phyloP scores from a whole-genome alignment of 2,888 invertebrate genomes.

The Cantharis nigra region DNA sequence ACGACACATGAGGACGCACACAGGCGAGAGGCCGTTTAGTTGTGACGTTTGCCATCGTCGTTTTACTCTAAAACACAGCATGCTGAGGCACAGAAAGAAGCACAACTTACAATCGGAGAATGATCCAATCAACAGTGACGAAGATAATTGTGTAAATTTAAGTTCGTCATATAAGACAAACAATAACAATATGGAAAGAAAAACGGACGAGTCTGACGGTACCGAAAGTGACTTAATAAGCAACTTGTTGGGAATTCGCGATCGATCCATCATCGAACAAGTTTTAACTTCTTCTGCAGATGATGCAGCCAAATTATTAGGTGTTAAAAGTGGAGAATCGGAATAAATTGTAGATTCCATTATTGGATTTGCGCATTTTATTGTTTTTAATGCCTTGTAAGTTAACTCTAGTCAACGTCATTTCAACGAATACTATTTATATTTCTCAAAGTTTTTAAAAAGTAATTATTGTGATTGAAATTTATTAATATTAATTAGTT shows the following conservation, averaged over 20 bases:
- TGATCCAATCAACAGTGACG: constrained; percentile 56
- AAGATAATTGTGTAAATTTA: constrained; percentile 44
- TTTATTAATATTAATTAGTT: not conserved
- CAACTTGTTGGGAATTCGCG: constrained; percentile 85
- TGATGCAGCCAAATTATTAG: constrained; percentile 85
- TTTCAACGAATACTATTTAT: not conserved
- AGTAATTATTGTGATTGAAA: not conserved
- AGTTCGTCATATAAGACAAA: constrained; percentile 42
- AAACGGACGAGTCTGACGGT: constrained; percentile 55
- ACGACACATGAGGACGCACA: constrained; percentile 92
- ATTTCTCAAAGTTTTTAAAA: not conserved
- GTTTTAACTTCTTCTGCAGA: constrained; percentile 81
- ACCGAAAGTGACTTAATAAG: constrained; percentile 80
- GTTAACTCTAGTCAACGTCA: not conserved
- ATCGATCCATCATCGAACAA: constrained; percentile 83
- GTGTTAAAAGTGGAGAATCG: constrained; percentile 65
- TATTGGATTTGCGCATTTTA: not conserved
- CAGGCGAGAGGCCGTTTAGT: constrained; percentile 89
- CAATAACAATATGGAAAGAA: constrained; percentile 55
- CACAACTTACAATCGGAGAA: constrained; percentile 66
- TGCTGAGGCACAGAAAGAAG: constrained; percentile 91
- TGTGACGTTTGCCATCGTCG: constrained; percentile 87
- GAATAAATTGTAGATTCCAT: constrained; percentile 15
- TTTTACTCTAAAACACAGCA: constrained; percentile 92
- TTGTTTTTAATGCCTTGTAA: not conserved